A percentile compares a stretch with the other conserved stretches of the same genome.
phyloP scores from a whole-genome alignment of 2,797 vertebrate species.

The Enteromius fasciolatus region DNA sequence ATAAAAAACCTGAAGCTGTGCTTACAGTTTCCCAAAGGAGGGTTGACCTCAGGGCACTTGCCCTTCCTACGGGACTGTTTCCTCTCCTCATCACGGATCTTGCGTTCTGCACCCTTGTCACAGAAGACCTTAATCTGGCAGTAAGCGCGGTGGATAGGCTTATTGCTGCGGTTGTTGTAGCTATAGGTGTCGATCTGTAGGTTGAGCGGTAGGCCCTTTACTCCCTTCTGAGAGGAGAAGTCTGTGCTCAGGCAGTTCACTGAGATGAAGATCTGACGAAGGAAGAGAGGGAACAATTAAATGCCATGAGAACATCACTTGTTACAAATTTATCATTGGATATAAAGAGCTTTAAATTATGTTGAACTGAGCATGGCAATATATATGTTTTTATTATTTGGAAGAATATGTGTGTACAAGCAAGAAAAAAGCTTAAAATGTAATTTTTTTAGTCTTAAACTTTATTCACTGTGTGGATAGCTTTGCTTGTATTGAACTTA shows the following conservation, averaged over 20 bases:
- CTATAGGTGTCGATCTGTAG: conserved; percentile 98
- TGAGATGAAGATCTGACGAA: conserved; percentile 91
- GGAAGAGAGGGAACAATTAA: not conserved
- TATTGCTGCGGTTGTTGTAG: conserved; percentile 99
- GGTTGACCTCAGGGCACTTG: conserved; percentile 84
- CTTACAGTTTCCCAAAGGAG: conserved; percentile 78
- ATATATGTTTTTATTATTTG: too few relatives aligned
- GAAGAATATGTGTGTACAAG: not conserved
- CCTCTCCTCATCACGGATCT: conserved; percentile 97
- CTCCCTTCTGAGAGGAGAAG: conserved; percentile 98
- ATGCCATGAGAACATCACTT: not conserved
- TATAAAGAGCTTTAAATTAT: too few relatives aligned
- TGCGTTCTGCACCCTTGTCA: conserved; percentile 97
- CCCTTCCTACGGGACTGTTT: conserved; percentile 98
- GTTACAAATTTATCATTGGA: not conserved
- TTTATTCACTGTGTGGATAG: not conserved
- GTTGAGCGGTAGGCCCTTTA: conserved; percentile 95
- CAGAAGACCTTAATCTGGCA: conserved; percentile 99
- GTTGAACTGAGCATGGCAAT: not conserved
- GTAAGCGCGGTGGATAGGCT: conserved; percentile 93
- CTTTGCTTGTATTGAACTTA: not conserved
- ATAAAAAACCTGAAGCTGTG: conserved; percentile 38
- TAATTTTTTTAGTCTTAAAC: not conserved
- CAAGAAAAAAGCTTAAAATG: not conserved
- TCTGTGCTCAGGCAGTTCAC: conserved; percentile 99